Evolutionary conservation across 1,140 invertebrate species (phyloP), one percentile per base, ranked within the genome.

Genomic region (Heterodera carotae): DNA sequence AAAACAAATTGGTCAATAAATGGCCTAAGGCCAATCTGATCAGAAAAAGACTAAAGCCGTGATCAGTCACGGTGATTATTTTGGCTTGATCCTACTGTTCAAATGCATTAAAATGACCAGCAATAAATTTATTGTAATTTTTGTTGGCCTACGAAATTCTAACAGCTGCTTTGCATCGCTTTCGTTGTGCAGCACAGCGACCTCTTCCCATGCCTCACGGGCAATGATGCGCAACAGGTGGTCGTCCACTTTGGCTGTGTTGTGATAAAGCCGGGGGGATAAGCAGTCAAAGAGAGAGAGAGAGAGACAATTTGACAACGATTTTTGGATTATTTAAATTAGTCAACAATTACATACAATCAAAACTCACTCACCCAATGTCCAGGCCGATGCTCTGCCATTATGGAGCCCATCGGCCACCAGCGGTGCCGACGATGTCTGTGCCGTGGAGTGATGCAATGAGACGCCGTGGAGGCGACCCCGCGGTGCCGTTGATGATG

Each of bases 81-180:
- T n/a, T n/a, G n/a, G n/a, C n/a, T n/a, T n/a, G n/a, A n/a, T n/a
- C n/a, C n/a, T n/a, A n/a, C n/a, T n/a, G n/a, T n/a, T n/a, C n/a
- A n/a, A n/a, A n/a, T n/a, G n/a, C n/a, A n/a, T n/a, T n/a, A n/a
- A n/a, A n/a, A n/a, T n/a, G n/a, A n/a, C n/a, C n/a, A n/a, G n/a
- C n/a, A n/a, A n/a, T n/a, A n/a, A n/a, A n/a, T n/a, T n/a, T n/a
- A n/a, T n/a, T n/a, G n/a, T n/a, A n/a, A n/a, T n/a, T n/a, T n/a
- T n/a, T n/a, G n/a, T n/a, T n/a, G n/a, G n/a, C 77, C 56, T 70
- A 80, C 78, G 66, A 22, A 68, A 72, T 72, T 80, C 79, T 3
- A 81, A 25, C 25, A 39, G 59, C 3, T 48, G 36, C 29, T 31
- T 69, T 27, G 60, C 72, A 4, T 59, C 72, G 5, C 53, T 69